Evolutionary conservation across 2,113 vertebrate species (phyloP).

Genomic region (Lepidothrix coronata): DNA sequence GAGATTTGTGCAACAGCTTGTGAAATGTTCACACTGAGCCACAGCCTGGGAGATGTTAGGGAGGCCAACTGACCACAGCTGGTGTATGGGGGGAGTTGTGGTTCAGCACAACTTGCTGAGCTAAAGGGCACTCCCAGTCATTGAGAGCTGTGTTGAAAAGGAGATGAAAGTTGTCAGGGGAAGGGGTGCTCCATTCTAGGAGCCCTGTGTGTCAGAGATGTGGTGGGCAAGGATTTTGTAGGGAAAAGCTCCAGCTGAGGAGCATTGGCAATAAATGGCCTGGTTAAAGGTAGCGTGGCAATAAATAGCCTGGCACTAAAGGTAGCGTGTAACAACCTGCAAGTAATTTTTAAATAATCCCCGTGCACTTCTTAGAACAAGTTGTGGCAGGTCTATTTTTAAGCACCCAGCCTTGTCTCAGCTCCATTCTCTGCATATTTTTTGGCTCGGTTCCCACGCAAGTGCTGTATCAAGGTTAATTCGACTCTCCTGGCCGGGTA

Average conservation of each 20-base stretch:
- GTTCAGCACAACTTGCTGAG: background rate
- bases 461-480: background rate
- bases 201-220: rapidly evolving
- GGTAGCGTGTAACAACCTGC: rapidly evolving
- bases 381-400: background rate
- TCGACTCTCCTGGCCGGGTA: rapidly evolving
- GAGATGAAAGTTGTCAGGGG: background rate
- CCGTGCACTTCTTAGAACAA: background rate
- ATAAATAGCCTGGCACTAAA: rapidly evolving
- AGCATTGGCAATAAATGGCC: rapidly evolving
- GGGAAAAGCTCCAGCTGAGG: background rate
- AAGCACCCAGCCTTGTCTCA: background rate
- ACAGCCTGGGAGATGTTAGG: rapidly evolving
- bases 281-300: too few species aligned
- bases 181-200: rapidly evolving
- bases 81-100: rapidly evolving
- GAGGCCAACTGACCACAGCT: background rate
- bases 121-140: background rate
- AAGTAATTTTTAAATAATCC: background rate
- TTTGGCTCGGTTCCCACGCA: rapidly evolving
- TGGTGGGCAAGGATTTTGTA: rapidly evolving
- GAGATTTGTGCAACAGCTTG: background rate
- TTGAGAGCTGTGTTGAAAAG: rapidly evolving
- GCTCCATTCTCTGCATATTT: background rate
- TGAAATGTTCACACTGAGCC: background rate